Base-by-base conservation (phyloP, 2,113 vertebrate genomes). In the Lepisosteus oculatus region DNA sequence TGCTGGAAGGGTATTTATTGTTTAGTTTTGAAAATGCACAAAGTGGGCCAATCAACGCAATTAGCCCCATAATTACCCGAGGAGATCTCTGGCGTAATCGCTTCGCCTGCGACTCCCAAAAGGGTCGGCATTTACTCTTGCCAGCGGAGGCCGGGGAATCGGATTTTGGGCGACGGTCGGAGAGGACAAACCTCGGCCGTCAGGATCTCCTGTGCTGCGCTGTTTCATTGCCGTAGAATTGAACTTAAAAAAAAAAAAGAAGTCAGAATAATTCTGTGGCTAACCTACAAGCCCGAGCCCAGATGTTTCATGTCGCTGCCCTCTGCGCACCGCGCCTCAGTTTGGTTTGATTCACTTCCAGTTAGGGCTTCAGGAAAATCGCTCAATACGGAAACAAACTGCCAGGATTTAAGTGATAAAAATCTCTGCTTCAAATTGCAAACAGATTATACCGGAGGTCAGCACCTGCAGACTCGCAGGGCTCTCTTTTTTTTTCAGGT, bases 391-490 rank as follows among this genome's bases (percentile, higher is more conserved):
- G 77, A 72, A 83, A 78, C 74, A 76, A 14, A 73, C 13, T 59
- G 56, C 56, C 56, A 12, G 56, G 56, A 59, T 12, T 73, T 79
- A 29, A 71, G 61, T 72, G 86, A 89, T 90, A 88, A 79, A 69
- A 80, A 91, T 90, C 90, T 79, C 76, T 78, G 71, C 81, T 80
- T 79, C 29, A 87, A 89, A 90, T 87, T 88, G 85, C 85, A 81
- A 81, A 81, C 82, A 85, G 83, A 87, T 86, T 78, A 83, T 84
- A 84, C 80, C 73, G 80, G 74, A 84, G 88, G 86, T 87, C 81
- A 89, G 82, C 89, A 90, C 88, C 88, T 90, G 88, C 86, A 79
- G 77, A 72, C 65, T 41, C 57, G 79, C 79, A 63, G 77, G 78
- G 80, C 69, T 80, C 78, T 77, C 74, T 73, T 61, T 67, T 54